Evolutionary conservation across 2,113 vertebrate genomes (phyloP), one percentile per base, ranked within the genome.

Genomic region (Callopanchax toddi): DNA sequence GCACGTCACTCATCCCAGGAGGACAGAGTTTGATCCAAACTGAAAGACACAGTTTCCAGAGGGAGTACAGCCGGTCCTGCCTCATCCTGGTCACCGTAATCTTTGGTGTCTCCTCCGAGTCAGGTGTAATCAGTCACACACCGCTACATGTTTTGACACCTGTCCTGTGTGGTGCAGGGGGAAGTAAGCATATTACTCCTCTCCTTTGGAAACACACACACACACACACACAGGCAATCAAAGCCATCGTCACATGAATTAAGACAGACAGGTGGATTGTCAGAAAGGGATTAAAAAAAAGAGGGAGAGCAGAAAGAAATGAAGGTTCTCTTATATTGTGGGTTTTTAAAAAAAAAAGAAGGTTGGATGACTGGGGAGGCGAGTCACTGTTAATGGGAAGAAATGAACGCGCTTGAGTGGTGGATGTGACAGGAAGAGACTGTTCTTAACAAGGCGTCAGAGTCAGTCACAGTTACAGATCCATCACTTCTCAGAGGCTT

Each of bases 381-480:
- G 60, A 83, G 81, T 83, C 86, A 82, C 85, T 88, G 74, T 86
- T 91, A 92, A 92, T 90, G 85, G 90, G 80, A 83, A 86, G 88
- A 90, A 91, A 91, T 90, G 89, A 92, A 90, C 87, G 79, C 25
- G 77, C 72, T 82, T 81, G 86, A 86, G 87, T 88, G 89, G 83
- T 77, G 86, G 88, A 91, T 91, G 87, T 92, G 92, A 92, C 89
- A 87, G 84, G 76, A 85, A 91, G 86, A 88, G 86, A 91, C 86
- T 88, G 82, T 89, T 90, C 87, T 90, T 92, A 92, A 90, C 88
- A 91, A 92, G 91, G 86, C 84, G 78, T 91, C 89, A 91, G 82
- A 90, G 89, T 91, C 89, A 87, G 86, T 91, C 87, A 87, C 85
- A 89, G 89, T 88, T 91, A 88, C 86, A 87, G 86, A 92, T 92